Evolutionary conservation across 2,113 vertebrate species (phyloP).

Genomic region (Erpornis zantholeuca): DNA sequence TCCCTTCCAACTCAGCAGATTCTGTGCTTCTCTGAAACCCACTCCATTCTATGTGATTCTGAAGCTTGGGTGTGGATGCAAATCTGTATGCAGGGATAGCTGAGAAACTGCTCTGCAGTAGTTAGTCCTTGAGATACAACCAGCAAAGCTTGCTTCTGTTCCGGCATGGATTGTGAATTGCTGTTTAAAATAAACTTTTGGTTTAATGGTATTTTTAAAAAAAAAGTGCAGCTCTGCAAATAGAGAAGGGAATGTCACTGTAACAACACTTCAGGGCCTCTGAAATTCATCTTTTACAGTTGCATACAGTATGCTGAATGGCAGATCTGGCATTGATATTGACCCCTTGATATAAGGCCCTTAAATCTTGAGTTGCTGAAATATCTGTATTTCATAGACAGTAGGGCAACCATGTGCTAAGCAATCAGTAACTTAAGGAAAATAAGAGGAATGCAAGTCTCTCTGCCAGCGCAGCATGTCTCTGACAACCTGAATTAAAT

Average conservation of each 20-base stretch:
- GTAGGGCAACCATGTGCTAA: neutral
- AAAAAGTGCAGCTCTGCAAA: neutral
- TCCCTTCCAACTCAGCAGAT: neutral
- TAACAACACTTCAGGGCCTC: neutral
- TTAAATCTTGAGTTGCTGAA: neutral
- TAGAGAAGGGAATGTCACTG: neutral
- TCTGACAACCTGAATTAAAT: conserved; percentile 18
- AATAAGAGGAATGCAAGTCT: neutral
- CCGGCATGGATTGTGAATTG: neutral
- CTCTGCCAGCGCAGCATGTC: neutral
- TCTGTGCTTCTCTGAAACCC: neutral
- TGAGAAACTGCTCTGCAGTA: neutral
- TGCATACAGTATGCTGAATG: neutral
- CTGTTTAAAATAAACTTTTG: neutral
- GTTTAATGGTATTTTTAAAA: neutral
- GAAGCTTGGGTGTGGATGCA: neutral
- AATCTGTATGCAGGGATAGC: neutral
- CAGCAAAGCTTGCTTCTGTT: neutral
- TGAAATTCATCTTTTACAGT: neutral
- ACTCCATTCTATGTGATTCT: neutral
- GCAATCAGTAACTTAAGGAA: neutral
- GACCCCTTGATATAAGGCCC: neutral
- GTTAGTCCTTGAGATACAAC: neutral
- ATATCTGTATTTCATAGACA: neutral
- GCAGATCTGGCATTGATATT: conserved; percentile 4